A percentile compares a stretch with the other conserved stretches of the same genome.
These are phyloP conservation scores for Andrena hattorfiana DNA, from an alignment of 2,888 invertebrate genomes.

Conservation along the genomic window DNA sequence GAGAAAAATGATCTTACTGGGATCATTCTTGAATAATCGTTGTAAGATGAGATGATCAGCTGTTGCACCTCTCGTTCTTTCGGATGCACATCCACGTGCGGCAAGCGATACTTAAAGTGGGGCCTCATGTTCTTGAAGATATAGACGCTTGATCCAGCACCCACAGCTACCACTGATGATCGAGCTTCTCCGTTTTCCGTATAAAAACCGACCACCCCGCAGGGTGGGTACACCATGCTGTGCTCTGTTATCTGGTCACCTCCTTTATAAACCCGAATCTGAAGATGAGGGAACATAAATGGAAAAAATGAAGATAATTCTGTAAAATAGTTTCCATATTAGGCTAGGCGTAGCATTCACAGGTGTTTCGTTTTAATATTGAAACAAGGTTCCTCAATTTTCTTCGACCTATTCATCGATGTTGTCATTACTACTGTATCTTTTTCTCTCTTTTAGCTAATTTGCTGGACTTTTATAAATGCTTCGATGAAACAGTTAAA, in stretches of 20 bases:
- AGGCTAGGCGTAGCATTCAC: too few species aligned
- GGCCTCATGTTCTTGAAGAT: conserved; percentile 97
- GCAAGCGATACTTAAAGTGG: conserved; percentile 96
- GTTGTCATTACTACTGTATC: too few species aligned
- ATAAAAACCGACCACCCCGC: conserved; percentile 94
- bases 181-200: conserved; percentile 92
- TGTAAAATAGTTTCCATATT: too few species aligned
- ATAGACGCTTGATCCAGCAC: conserved; percentile 94
- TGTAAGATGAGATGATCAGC: too few species aligned
- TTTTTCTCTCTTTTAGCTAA: too few species aligned
- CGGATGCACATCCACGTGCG: conserved; percentile 90
- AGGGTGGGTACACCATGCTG: conserved; percentile 92
- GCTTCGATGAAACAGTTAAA: too few species aligned
- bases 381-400: too few species aligned
- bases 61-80: conserved; percentile 89
- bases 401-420: too few species aligned
- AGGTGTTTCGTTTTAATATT: too few species aligned
- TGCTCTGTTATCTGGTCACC: conserved; percentile 93
- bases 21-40: too few species aligned
- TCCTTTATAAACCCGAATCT: conserved; percentile 91
- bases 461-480: too few species aligned
- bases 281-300: neutral
- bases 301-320: neutral
- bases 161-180: conserved; percentile 92
- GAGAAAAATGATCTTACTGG: too few species aligned